These are phyloP conservation scores for Lepisosteus osseus DNA, from an alignment of 2,113 vertebrate genomes.

Conservation along the genomic window DNA sequence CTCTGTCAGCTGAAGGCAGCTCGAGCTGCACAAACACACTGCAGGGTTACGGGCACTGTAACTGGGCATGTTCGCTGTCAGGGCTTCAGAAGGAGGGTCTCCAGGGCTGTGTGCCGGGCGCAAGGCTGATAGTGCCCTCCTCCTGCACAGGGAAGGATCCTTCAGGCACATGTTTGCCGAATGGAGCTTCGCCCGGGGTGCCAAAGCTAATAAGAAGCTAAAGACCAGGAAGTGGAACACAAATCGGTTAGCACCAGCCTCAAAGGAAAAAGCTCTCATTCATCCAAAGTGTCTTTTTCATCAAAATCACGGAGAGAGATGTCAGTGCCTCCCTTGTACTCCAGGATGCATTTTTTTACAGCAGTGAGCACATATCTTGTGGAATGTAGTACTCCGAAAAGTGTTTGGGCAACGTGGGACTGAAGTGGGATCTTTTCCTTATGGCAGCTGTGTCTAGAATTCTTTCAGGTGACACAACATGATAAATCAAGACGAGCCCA, in stretches of 20 bases:
- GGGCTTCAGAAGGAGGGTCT: no score
- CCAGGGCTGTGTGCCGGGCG: neutral
- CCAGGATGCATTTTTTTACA: conserved; percentile 21
- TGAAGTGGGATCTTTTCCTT: neutral
- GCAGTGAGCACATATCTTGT: conserved; percentile 20
- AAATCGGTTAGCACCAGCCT: conserved; percentile 54
- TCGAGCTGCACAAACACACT: no score
- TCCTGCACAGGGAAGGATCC: conserved; percentile 25
- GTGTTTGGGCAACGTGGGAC: conserved; percentile 14
- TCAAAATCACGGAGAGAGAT: conserved; percentile 35
- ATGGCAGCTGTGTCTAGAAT: conserved; percentile 10
- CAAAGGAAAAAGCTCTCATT: conserved; percentile 45
- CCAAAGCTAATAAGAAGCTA: conserved; percentile 54
- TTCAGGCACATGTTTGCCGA: conserved; percentile 39
- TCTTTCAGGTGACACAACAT: conserved; percentile 28
- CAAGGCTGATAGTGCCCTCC: neutral
- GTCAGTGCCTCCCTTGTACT: conserved; percentile 28
- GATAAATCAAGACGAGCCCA: conserved; percentile 35
- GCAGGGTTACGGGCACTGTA: no score
- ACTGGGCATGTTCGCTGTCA: no score
- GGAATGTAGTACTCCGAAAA: conserved; percentile 13
- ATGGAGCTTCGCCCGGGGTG: conserved; percentile 36
- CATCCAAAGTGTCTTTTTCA: conserved; percentile 31
- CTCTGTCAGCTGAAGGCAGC: no score
- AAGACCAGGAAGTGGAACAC: conserved; percentile 42